These are phyloP conservation scores for Scleropages formosus DNA, from an alignment of 2,797 vertebrate genomes.

Conservation along the genomic window DNA sequence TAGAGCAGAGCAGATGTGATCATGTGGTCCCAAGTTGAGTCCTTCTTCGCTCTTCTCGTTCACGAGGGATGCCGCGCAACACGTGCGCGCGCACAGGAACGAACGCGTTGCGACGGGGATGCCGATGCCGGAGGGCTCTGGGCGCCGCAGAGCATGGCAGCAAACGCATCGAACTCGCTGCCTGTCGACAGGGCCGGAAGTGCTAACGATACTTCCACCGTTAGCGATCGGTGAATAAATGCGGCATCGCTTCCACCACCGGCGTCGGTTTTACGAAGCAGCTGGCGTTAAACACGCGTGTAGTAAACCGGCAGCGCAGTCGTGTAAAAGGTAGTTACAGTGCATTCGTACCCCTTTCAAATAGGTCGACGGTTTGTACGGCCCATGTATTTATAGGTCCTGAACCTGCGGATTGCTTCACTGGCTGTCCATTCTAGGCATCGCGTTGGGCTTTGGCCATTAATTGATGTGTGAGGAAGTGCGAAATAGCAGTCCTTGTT, in stretches of 20 bases:
- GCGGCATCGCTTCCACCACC: not conserved
- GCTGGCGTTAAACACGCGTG: not conserved
- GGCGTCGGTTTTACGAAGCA: not conserved
- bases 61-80: no score
- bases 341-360: not conserved
- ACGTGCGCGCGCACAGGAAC: not conserved
- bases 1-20: no score
- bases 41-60: no score
- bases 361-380: not conserved
- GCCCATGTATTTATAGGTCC: not conserved
- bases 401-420: constrained; percentile 2
- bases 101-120: not conserved
- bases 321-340: constrained; percentile 15
- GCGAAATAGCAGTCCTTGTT: not conserved
- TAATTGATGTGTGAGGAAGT: not conserved
- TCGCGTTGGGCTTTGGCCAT: no score
- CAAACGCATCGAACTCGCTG: no score
- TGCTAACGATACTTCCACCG: not conserved
- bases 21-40: no score
- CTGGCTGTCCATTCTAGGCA: constrained; percentile 13
- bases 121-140: not conserved
- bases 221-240: constrained; percentile 12
- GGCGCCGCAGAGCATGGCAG: not conserved
- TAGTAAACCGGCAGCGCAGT: constrained; percentile 16
- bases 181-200: no score